Conservation (phyloP, 2,888 invertebrate genomes). For the Drosophila peninsularis region DNA sequence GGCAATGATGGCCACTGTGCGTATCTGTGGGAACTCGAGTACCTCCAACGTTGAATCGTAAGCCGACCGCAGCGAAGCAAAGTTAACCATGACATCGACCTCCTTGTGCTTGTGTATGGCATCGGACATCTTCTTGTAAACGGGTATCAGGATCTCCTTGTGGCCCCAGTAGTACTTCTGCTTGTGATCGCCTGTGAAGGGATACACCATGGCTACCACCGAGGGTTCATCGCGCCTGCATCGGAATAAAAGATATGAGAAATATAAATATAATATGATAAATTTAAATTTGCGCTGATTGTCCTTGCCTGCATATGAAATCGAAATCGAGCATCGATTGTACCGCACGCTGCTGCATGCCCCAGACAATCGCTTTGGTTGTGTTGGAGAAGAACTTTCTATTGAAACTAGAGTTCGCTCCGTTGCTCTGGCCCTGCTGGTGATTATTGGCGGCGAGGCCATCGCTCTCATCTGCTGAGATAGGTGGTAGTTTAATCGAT, state of each 20-base stretch:
- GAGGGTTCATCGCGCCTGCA: conserved; percentile 95
- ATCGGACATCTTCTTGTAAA: conserved; percentile 98
- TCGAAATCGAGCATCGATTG: conserved; percentile 87
- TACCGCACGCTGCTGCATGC: conserved; percentile 98
- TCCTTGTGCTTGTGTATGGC: conserved; percentile 97
- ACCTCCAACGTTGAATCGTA: conserved; percentile 98
- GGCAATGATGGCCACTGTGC: conserved; percentile 98
- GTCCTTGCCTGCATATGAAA: conserved; percentile 84
- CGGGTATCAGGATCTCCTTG: conserved; percentile 96
- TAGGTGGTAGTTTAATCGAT: conserved; percentile 85
- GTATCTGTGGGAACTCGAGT: conserved; percentile 96
- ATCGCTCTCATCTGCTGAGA: conserved; percentile 84
- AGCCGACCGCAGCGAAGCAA: conserved; percentile 98
- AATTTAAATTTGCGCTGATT: background rate
- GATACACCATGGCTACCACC: conserved; percentile 98
- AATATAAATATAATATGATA: background rate
- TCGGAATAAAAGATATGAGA: background rate
- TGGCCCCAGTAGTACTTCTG: conserved; percentile 99
- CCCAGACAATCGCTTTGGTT: conserved; percentile 98
- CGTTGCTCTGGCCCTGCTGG: conserved; percentile 63
- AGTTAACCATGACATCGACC: conserved; percentile 97
- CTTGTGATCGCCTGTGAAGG: conserved; percentile 99
- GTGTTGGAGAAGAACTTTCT: conserved; percentile 90
- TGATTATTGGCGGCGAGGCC: conserved; percentile 56
- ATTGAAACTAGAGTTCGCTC: conserved; percentile 64